Base-by-base conservation (phyloP, 2,888 invertebrate species). In the Drosophila cognata region DNA sequence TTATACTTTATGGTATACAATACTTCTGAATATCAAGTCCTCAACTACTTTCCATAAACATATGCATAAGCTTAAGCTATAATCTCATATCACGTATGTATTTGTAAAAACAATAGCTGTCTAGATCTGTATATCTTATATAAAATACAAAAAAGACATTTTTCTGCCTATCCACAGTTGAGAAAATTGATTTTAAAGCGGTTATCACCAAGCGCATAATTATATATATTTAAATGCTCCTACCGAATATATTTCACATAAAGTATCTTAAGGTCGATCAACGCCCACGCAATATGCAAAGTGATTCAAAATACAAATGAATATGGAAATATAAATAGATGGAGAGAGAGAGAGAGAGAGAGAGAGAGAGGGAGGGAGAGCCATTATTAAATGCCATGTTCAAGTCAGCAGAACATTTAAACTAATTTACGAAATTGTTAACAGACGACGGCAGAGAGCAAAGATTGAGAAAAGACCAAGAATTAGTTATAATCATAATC, bases 401-500 rank as follows among this genome's bases (percentile, higher is more conserved):
- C 48, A 38, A 52, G 52, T 59, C 38, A 56, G 29, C 4, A 56
- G 28, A 70, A 52, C 81, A 85, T 89, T 88, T 88, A 82, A 89
- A 89, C 83, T 84, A 89, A 86, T 86, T 89, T 84, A 88, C 79
- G 78, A 89, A 89, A 77, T 76, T 74, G 77, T 73, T 68, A 79
- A 73, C 69, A 69, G 68, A 66, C 52, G 50, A 75, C 71, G 67
- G 66, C 68, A 67, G 60, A 59, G 28, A 41, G 33, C 41, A 51
- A 18, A 79, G 61, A 73, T 65, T 58, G 63, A 81, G 79, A 60
- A 62, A 53, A 60, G 61, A 62, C 56, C 59, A 65, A 60, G 82
- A 88, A 76, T 82, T 84, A 85, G 84, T 81, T 81, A 88, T 85
- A 88, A 88, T 75, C 79, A 79, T 88, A 88, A 88, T 84, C 84